Conservation (phyloP, 2,797 vertebrate genomes). For the Ataeniobius toweri region DNA sequence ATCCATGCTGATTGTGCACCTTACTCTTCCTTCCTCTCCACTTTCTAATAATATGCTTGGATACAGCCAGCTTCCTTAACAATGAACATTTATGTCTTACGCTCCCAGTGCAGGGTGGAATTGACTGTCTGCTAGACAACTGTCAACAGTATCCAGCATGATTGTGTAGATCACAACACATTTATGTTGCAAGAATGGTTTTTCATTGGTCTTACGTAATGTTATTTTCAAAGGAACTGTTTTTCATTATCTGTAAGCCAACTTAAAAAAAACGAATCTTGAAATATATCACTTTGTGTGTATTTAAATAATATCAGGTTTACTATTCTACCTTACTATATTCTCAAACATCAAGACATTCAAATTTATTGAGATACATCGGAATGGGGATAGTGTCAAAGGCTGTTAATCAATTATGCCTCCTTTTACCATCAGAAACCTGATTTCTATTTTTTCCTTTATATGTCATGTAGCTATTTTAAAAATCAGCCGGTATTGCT, state of each 20-base stretch:
- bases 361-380: background rate
- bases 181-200: background rate
- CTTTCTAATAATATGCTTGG: background rate
- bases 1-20: background rate
- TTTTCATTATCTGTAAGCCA: background rate
- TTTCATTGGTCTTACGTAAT: background rate
- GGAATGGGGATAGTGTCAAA: background rate
- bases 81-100: background rate
- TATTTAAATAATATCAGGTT: background rate
- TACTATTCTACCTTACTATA: background rate
- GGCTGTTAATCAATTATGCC: background rate
- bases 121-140: background rate
- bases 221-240: background rate
- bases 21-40: background rate
- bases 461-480: background rate
- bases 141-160: background rate
- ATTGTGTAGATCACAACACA: background rate
- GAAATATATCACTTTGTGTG: background rate
- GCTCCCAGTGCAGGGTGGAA: background rate
- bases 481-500: background rate
- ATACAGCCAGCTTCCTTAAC: background rate
- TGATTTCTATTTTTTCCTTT: background rate
- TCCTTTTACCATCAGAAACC: background rate
- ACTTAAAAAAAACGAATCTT: background rate
- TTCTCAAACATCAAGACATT: background rate